Percentiles rank a stretch among this genome's conserved stretches.
These are phyloP conservation scores for Pseudochirops cupreus DNA, from an alignment of 2,797 vertebrate species.

Conservation along the genomic window DNA sequence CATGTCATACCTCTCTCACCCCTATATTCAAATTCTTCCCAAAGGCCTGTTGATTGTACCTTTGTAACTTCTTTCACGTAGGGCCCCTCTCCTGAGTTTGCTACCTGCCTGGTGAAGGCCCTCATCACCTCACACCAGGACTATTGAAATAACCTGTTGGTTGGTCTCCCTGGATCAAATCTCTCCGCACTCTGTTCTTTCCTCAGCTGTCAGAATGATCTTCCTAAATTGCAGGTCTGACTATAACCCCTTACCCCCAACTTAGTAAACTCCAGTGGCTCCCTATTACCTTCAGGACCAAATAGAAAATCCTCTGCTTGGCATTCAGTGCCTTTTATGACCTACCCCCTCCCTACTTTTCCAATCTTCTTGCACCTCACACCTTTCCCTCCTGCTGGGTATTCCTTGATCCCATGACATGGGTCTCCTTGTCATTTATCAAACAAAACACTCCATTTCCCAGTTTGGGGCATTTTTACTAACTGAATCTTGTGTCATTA, in stretches of 20 bases:
- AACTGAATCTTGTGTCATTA: not conserved
- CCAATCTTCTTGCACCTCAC: not conserved
- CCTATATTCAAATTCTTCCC: not conserved
- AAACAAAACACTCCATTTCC: not conserved
- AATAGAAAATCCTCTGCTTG: not conserved
- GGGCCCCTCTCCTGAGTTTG: not conserved
- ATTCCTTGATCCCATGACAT: not conserved
- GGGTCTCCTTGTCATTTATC: not conserved
- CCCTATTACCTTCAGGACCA: not conserved
- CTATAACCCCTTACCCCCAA: not conserved
- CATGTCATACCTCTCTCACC: not conserved
- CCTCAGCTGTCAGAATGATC: not conserved
- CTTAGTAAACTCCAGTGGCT: not conserved
- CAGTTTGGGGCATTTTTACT: not conserved
- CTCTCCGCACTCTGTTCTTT: not conserved
- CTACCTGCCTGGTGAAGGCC: not conserved
- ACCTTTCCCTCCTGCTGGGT: rapidly evolving
- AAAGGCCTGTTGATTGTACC: not conserved
- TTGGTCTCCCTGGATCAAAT: not conserved
- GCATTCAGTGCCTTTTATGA: not conserved
- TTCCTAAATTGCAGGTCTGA: not conserved
- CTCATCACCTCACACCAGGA: not conserved
- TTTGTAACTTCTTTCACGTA: not conserved
- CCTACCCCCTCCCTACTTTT: not conserved
- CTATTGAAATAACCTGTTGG: not conserved